These are phyloP conservation scores for Cryptotermes secundus DNA, from an alignment of 1,140 invertebrate species.

Conservation along the genomic window DNA sequence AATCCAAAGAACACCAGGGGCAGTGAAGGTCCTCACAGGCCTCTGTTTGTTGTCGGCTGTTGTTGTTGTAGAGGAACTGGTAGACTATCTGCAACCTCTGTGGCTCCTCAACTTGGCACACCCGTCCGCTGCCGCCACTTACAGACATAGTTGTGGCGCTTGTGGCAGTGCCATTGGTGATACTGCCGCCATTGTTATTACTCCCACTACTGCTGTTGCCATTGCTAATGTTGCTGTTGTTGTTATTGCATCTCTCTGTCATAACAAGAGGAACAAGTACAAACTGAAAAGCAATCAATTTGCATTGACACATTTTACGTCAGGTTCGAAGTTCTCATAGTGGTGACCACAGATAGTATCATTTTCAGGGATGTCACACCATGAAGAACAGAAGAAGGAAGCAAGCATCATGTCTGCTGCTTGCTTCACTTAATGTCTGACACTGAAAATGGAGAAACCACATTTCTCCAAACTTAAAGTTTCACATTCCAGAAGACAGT, in stretches of 20 bases:
- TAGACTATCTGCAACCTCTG: conserved; percentile 74
- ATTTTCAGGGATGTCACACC: too few species aligned
- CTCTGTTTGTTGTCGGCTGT: conserved; percentile 91
- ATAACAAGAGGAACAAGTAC: too few species aligned
- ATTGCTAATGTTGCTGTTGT: conserved; percentile 20
- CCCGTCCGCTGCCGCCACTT: background rate
- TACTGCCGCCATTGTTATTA: background rate
- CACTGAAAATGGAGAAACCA: too few species aligned
- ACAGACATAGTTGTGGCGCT: background rate
- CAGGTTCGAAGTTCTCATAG: too few species aligned
- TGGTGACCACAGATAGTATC: too few species aligned
- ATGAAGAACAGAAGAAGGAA: too few species aligned
- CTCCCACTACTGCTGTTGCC: background rate
- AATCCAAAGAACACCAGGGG: conserved; percentile 93
- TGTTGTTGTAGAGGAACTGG: conserved; percentile 95
- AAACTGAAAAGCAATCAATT: too few species aligned
- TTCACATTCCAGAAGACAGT: too few species aligned
- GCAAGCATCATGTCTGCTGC: too few species aligned
- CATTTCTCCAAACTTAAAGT: too few species aligned
- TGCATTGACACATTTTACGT: too few species aligned
- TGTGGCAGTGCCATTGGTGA: background rate
- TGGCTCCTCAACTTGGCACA: background rate
- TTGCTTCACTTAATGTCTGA: too few species aligned
- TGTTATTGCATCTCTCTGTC: conserved; percentile 17
- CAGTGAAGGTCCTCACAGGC: conserved; percentile 89